A percentile compares a stretch with the other conserved stretches of the same genome.
These are phyloP conservation scores for Coecobrya sp. DNA, from an alignment of 2,888 invertebrate species.

Conservation along the genomic window DNA sequence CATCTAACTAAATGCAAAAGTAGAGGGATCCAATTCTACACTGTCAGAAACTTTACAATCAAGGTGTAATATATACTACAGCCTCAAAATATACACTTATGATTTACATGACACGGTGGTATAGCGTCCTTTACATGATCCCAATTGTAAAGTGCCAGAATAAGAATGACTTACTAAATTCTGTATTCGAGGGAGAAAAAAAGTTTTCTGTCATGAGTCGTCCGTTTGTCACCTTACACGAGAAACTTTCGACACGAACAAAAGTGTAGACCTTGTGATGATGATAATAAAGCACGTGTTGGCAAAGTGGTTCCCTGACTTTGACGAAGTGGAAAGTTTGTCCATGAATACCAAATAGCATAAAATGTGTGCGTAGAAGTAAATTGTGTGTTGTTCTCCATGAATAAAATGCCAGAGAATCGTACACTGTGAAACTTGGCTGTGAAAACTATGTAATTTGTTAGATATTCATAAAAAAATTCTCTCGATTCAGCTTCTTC, in stretches of 20 bases:
- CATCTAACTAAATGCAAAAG: no score
- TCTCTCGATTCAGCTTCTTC: background rate
- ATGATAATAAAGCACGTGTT: constrained; percentile 58
- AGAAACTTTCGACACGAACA: background rate
- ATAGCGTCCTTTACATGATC: no score
- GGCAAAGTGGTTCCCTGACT: constrained; percentile 57
- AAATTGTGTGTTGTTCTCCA: constrained; percentile 10
- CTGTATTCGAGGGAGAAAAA: background rate
- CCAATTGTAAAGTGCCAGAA: background rate
- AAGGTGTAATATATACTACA: no score
- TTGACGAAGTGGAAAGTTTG: constrained; percentile 78
- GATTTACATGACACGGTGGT: no score
- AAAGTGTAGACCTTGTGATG: constrained; percentile 11
- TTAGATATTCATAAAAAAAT: background rate
- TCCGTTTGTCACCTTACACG: constrained; percentile 38
- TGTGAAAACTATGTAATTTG: background rate
- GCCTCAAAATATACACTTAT: no score
- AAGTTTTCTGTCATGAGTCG: background rate
- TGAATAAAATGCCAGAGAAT: background rate
- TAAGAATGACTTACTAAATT: constrained; percentile 11
- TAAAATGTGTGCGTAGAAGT: constrained; percentile 50
- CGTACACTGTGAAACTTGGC: background rate
- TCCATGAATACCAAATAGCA: constrained; percentile 83
- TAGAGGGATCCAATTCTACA: no score
- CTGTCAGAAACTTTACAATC: no score